Percentiles rank a stretch among this genome's conserved stretches.
These are phyloP conservation scores for Hippocampus comes DNA, from an alignment of 2,113 vertebrate genomes.

Conservation along the genomic window DNA sequence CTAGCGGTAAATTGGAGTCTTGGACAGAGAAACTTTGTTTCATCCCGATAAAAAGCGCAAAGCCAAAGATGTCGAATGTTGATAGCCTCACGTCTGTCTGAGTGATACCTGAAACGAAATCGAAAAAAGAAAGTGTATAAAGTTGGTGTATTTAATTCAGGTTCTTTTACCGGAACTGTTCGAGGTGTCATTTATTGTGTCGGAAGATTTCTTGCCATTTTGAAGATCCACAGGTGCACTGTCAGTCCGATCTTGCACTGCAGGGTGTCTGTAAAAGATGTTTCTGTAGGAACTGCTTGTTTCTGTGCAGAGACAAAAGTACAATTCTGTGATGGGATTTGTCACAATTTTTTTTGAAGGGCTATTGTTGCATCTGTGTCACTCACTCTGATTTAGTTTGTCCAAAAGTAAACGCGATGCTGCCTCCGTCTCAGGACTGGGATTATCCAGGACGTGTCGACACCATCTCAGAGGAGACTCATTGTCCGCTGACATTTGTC, in stretches of 20 bases:
- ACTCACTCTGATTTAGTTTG: slow-evolving; percentile 73
- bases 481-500: slow-evolving; percentile 41
- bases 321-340: background rate
- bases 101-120: too few species aligned
- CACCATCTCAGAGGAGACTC: slow-evolving; percentile 76
- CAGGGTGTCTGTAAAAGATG: slow-evolving; percentile 62
- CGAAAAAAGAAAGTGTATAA: too few species aligned
- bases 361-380: background rate
- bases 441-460: slow-evolving; percentile 78
- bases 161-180: slow-evolving; percentile 72
- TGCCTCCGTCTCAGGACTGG: slow-evolving; percentile 74
- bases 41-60: background rate
- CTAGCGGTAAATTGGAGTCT: too few species aligned
- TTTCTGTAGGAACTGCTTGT: slow-evolving; percentile 73
- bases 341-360: background rate
- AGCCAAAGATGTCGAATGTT: background rate
- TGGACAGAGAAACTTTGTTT: too few species aligned
- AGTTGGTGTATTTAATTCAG: background rate
- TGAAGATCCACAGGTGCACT: slow-evolving; percentile 63
- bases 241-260: slow-evolving; percentile 58
- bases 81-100: too few species aligned
- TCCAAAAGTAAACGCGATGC: slow-evolving; percentile 71
- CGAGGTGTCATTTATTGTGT: slow-evolving; percentile 68
- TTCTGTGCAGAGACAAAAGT: slow-evolving; percentile 63
- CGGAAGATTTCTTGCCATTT: slow-evolving; percentile 68